Evolutionary conservation across 2,113 vertebrate species (phyloP), one percentile per base, ranked within the genome.

Genomic region (Coreoperca whiteheadi): DNA sequence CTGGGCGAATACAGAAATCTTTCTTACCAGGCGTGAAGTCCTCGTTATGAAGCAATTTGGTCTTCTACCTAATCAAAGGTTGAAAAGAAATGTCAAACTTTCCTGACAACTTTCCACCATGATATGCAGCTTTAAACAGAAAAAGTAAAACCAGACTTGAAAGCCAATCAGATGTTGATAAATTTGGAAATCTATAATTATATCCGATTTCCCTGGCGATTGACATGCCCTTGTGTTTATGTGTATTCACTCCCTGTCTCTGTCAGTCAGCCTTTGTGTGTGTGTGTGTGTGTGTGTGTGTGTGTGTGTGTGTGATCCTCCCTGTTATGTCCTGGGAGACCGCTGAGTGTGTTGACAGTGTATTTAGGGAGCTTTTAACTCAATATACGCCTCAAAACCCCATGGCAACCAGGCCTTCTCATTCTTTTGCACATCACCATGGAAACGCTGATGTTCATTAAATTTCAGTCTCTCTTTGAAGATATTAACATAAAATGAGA

Each of bases 361-460:
- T 84, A 89, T 93, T 94, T 90, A 90, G 81, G 84, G 88, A 89
- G 87, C 88, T 91, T 93, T 93, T 92, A 92, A 92, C 85, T 93
- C 83, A 77, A 89, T 90, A 87, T 85, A 84, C 12, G 46, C 76
- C 86, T 91, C 70, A 86, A 89, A n/a, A 89, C 87, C 88, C 87
- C 75, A 84, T 88, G 73, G 86, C 80, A 90, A 83, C 84, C 48
- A 41, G 75, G 72, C 71, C 82, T 82, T 89, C 87, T 90, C 82
- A 87, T 88, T 89, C 81, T 85, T 82, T 41, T 65, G 76, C 82
- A 65, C 65, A 69, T 92, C 77, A 74, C 91, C 87, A 94, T 93
- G 92, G 93, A 76, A 92, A 93, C 89, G 15, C 65, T 60, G 77
- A 83, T 86, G 77, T 91, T 92, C 80, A 90, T 90, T 83, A 88